Conservation (phyloP, 2,113 vertebrate genomes). For the Lagopus leucura region DNA sequence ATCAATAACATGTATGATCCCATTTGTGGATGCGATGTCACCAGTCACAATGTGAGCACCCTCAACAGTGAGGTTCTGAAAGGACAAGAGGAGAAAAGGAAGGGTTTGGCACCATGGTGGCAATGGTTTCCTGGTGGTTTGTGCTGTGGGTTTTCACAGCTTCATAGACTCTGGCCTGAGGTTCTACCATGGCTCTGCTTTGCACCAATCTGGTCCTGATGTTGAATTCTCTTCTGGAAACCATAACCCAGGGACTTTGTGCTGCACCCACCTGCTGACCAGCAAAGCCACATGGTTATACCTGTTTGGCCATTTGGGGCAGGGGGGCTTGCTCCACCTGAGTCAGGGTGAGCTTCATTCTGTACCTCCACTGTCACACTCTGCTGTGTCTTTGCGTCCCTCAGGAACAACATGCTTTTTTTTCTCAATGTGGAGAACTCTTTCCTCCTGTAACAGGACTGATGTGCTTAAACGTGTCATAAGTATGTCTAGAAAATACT, state of each 20-base stretch:
- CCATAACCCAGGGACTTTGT: accelerated
- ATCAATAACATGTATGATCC: constrained; percentile 89
- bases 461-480: not conserved
- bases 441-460: not conserved
- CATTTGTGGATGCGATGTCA: constrained; percentile 86
- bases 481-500: not conserved
- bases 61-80: constrained; percentile 80
- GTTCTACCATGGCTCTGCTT: accelerated
- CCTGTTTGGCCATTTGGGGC: not conserved
- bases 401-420: not conserved
- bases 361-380: not conserved
- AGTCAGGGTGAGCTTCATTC: not conserved
- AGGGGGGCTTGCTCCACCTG: accelerated
- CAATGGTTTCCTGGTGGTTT: accelerated
- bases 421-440: accelerated
- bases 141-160: not conserved
- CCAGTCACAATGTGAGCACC: constrained; percentile 80
- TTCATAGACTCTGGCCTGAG: not conserved
- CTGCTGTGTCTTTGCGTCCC: not conserved
- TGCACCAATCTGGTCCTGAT: accelerated
- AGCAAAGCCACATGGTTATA: not conserved
- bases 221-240: not conserved
- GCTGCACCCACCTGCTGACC: accelerated
- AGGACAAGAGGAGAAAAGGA: not conserved
- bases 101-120: accelerated